Conservation (phyloP, 2,113 vertebrate species). For the Macrotis lagotis region DNA sequence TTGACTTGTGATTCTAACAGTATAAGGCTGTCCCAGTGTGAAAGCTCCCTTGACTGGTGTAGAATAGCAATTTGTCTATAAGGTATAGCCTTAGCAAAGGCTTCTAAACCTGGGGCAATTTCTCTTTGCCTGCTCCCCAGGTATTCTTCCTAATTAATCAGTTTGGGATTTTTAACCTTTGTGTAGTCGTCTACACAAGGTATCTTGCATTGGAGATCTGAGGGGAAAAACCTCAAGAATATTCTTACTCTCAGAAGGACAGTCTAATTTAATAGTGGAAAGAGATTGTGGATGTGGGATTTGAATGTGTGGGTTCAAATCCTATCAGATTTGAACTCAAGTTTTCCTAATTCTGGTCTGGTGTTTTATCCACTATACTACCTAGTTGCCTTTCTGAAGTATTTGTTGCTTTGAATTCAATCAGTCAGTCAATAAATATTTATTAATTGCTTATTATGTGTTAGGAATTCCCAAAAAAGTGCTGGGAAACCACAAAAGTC, state of each 20-base stretch:
- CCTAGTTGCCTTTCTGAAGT: not conserved
- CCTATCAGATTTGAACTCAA: not conserved
- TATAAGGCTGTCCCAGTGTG: not conserved
- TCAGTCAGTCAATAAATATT: not conserved
- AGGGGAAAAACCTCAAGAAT: not conserved
- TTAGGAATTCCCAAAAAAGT: not conserved
- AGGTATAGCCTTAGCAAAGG: not conserved
- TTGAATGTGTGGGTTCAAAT: not conserved
- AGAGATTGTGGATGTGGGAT: not conserved
- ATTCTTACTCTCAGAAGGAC: not conserved
- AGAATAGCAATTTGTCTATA: not conserved
- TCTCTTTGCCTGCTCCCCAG: not conserved
- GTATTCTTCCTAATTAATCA: not conserved
- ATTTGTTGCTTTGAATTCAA: not conserved
- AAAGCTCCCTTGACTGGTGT: not conserved
- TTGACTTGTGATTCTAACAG: not conserved
- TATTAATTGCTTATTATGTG: not conserved
- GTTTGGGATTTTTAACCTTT: not conserved
- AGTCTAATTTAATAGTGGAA: not conserved
- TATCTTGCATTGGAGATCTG: not conserved
- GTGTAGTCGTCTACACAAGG: not conserved
- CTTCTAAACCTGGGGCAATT: not conserved
- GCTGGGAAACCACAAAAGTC: not conserved
- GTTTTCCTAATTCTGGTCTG: not conserved
- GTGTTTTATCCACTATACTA: too few relatives aligned